Base-by-base conservation (phyloP, 2,888 invertebrate genomes). In the Coleophora deauratella region DNA sequence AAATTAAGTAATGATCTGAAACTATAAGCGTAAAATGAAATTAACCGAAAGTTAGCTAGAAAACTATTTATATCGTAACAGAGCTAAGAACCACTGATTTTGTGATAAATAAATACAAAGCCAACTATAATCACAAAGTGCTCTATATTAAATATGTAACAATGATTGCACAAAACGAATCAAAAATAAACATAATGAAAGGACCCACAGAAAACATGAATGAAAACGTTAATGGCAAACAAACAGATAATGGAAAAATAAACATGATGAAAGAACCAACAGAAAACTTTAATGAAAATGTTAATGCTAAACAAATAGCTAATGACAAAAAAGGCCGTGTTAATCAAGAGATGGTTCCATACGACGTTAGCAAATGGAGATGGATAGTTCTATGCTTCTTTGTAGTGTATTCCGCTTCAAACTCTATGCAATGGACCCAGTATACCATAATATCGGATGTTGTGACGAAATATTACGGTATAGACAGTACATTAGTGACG, bases 361-460 rank as follows among this genome's bases (percentile, higher is more conserved):
- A 89, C 56, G 87, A 87, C 66, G 89, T 93, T 27, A 91, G 90
- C 71, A 88, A 73, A 50, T 78, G 88, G 42, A 86, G 98, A 70
- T 98, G 95, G 95, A 56, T 93, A 27, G 92, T 97, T 52, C 78
- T 98, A 40, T 76, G 80, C 4, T 87, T 98, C 43, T 99, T 98
- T 74, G 93, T 95, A 27, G 55, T 93, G 33, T 96, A 93, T 66
- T 98, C 98, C 0, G 92, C 96, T 38, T 92, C 94, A 41, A 98
- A 97, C 72, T 91, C 97, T 2, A 90, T 95, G 87, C 98, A 99
- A 69, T 99, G 98, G 98, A 95, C 96, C 40, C 95, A 98, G 81
- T 96, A 96, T 73, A 91, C 95, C 49, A 98, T 98, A 58, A 97
- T 98, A 50, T 89, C 91, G 46, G 92, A 96, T 62, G 89, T 96